Conservation (phyloP, 1,140 invertebrate species). For the Macrobrachium rosenbergii region DNA sequence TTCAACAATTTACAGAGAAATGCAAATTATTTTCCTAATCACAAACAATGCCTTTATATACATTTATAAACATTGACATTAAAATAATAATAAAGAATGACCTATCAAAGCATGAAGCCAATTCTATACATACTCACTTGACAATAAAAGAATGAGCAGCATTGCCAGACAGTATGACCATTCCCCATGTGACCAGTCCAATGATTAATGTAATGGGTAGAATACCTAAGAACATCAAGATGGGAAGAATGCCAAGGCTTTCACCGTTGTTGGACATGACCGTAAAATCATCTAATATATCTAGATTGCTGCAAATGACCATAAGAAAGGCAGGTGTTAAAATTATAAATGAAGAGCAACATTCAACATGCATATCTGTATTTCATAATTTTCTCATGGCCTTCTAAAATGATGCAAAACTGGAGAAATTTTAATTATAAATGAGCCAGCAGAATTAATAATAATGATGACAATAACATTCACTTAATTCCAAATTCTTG, state of each 20-base stretch:
- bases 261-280: conserved; percentile 44
- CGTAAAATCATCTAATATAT: conserved; percentile 40
- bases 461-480: too few species aligned
- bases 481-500: too few species aligned
- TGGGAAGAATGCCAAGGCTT: conserved; percentile 43
- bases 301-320: conserved; percentile 29
- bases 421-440: too few species aligned
- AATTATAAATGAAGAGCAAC: neutral
- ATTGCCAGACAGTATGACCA: conserved; percentile 42
- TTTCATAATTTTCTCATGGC: too few species aligned
- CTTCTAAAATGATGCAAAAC: too few species aligned
- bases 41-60: too few species aligned
- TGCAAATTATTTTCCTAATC: too few species aligned
- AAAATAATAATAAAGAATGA: too few species aligned
- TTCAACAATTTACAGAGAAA: too few species aligned
- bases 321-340: neutral
- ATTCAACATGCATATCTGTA: neutral
- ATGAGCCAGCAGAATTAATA: too few species aligned
- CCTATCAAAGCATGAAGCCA: too few species aligned
- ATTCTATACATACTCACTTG: conserved; percentile 3
- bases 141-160: conserved; percentile 37
- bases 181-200: conserved; percentile 40
- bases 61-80: too few species aligned
- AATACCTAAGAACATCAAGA: conserved; percentile 48
- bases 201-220: conserved; percentile 43